Conservation (phyloP, 2,888 invertebrate genomes). For the Geotrupes spiniger region DNA sequence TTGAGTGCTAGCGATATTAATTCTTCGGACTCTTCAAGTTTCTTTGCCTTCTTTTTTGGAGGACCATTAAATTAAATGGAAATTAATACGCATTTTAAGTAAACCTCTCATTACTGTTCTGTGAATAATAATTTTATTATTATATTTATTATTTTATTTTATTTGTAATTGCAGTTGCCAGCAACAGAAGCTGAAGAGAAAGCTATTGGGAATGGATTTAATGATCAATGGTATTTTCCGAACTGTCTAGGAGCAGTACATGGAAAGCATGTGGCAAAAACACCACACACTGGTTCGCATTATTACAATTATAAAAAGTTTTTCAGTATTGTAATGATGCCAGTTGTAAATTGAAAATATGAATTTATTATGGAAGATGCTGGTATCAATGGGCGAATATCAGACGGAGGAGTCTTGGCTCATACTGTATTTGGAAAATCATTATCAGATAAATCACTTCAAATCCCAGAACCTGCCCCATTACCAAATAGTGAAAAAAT, state of each 20-base stretch:
- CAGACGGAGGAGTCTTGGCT: constrained; percentile 12
- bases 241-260: constrained; percentile 28
- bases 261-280: constrained; percentile 25
- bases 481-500: too few species aligned
- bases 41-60: constrained; percentile 15
- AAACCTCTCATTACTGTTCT: too few species aligned
- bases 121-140: too few species aligned
- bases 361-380: too few species aligned
- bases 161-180: too few species aligned
- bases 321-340: constrained; percentile 29
- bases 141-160: constrained; percentile 17
- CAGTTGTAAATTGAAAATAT: constrained; percentile 27
- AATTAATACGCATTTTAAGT: too few species aligned
- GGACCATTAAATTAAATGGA: constrained; percentile 11
- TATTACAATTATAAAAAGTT: too few species aligned
- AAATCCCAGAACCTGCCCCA: too few species aligned
- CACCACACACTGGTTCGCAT: constrained; percentile 26
- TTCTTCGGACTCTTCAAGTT: constrained; percentile 7
- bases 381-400: too few species aligned
- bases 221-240: constrained; percentile 32
- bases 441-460: too few species aligned
- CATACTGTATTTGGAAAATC: constrained; percentile 7
- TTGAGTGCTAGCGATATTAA: constrained; percentile 16
- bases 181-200: too few species aligned
- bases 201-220: too few species aligned